Conservation (phyloP, 2,888 invertebrate species). For the Thereva nobilitata region DNA sequence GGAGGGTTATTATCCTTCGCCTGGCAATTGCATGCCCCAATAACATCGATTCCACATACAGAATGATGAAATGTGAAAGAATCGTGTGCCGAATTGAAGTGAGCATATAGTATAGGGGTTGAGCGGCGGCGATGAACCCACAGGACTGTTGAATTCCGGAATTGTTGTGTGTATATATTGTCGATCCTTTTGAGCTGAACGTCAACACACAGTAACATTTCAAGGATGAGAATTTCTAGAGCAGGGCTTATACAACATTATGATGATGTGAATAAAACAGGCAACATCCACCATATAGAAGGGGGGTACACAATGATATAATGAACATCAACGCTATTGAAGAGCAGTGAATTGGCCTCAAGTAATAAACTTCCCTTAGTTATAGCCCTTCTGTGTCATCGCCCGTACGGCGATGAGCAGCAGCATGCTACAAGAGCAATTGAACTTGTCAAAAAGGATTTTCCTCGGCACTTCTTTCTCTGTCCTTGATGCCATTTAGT, state of each 20-base stretch:
- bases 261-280: constrained; percentile 24
- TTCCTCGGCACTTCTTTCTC: background rate
- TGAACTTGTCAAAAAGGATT: constrained; percentile 1
- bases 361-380: constrained; percentile 27
- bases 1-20: constrained; percentile 27
- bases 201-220: constrained; percentile 7
- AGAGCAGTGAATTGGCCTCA: constrained; percentile 17
- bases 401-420: background rate
- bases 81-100: constrained; percentile 1
- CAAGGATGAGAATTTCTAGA: too few relatives aligned
- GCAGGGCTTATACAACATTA: too few relatives aligned
- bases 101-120: too few relatives aligned
- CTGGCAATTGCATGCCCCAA: constrained; percentile 23
- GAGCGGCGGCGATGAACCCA: too few relatives aligned
- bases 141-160: too few relatives aligned
- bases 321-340: constrained; percentile 26
- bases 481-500: background rate
- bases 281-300: background rate
- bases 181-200: constrained; percentile 24
- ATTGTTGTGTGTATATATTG: background rate
- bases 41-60: constrained; percentile 6
- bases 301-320: constrained; percentile 21
- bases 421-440: constrained; percentile 4
- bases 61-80: constrained; percentile 2
- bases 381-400: constrained; percentile 5